Evolutionary conservation across 2,797 vertebrate genomes (phyloP).

Genomic region (Clarias fuscus): DNA sequence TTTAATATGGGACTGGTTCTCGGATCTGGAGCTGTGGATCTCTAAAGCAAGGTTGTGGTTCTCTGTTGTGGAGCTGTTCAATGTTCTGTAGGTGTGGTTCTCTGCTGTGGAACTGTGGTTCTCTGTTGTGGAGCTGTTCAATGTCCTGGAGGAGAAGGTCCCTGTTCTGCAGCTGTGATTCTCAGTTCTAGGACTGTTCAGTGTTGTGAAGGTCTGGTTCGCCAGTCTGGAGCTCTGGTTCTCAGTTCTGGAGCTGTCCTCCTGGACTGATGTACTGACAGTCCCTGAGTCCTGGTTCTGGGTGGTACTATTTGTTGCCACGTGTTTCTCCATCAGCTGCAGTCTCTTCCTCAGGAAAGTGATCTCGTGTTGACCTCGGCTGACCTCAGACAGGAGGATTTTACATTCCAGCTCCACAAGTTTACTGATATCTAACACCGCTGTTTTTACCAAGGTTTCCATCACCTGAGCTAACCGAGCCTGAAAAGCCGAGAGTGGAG

Average conservation of each 20-base stretch:
- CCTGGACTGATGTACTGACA: background rate
- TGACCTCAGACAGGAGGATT: constrained; percentile 74
- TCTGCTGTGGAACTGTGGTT: background rate
- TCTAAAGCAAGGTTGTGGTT: background rate
- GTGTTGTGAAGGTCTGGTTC: background rate
- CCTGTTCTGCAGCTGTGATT: constrained; percentile 29
- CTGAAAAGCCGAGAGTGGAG: constrained; percentile 72
- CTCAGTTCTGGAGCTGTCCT: constrained; percentile 23
- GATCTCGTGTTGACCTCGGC: constrained; percentile 72
- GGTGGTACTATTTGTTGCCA: constrained; percentile 64
- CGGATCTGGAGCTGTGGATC: background rate
- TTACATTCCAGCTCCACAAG: constrained; percentile 76
- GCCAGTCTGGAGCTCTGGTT: background rate
- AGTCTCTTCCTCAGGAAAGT: constrained; percentile 70
- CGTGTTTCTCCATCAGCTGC: constrained; percentile 71
- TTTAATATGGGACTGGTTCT: background rate
- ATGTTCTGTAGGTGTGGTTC: background rate
- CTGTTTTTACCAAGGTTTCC: constrained; percentile 74
- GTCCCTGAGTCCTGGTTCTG: constrained; percentile 55
- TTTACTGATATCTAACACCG: constrained; percentile 75
- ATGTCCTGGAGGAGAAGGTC: too few species aligned
- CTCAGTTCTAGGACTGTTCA: background rate
- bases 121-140: background rate
- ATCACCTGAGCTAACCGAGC: constrained; percentile 75
- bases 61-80: background rate